Conservation (phyloP, 2,113 vertebrate species). For the Dipodomys merriami region DNA sequence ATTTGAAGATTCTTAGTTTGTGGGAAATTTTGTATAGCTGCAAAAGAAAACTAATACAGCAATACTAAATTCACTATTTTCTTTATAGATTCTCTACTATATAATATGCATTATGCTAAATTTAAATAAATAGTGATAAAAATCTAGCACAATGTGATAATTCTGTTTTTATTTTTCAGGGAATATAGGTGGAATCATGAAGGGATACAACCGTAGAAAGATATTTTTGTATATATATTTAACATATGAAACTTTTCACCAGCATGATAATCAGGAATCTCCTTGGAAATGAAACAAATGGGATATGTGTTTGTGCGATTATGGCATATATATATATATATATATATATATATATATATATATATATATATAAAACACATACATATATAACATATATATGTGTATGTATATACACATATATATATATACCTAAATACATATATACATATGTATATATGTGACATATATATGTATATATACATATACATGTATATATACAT, state of each 20-base stretch:
- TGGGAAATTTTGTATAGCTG: neutral
- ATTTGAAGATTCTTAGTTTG: neutral
- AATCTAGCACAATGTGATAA: neutral
- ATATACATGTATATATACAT: too few relatives aligned
- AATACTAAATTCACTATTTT: neutral
- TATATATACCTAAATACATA: too few relatives aligned
- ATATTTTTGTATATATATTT: neutral
- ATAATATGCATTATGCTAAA: neutral
- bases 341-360: too few relatives aligned
- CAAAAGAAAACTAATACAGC: neutral
- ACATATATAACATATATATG: too few relatives aligned
- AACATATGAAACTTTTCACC: neutral
- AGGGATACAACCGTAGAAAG: neutral
- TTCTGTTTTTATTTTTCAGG: neutral
- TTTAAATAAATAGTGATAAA: neutral
- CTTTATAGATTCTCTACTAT: neutral
- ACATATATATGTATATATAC: too few relatives aligned
- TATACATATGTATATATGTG: too few relatives aligned
- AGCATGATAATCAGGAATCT: neutral
- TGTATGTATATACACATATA: too few relatives aligned
- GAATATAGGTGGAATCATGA: neutral
- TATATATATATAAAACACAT: too few relatives aligned
- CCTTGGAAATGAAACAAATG: neutral
- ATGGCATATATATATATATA: too few relatives aligned
- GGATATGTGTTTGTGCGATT: neutral